Evolutionary conservation across 2,797 vertebrate genomes (phyloP).

Genomic region (Cuniculus paca): DNA sequence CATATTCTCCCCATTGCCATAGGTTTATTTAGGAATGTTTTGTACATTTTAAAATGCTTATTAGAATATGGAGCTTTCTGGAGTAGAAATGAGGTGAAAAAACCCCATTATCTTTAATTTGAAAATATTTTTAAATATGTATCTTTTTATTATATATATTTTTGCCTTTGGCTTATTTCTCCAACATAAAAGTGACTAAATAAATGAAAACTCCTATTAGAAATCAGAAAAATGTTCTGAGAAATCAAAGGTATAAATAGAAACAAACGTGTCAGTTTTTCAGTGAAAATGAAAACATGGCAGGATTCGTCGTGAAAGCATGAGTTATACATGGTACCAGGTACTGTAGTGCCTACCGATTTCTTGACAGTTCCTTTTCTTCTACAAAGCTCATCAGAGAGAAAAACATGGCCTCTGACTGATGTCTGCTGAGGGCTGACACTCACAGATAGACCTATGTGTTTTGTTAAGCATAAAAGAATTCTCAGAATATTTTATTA

Average conservation of each 20-base stretch:
- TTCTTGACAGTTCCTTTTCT: neutral
- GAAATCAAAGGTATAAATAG: slow-evolving; percentile 26
- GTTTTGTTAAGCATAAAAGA: slow-evolving; percentile 9
- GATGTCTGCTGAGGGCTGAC: neutral
- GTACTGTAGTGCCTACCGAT: neutral
- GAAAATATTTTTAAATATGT: neutral
- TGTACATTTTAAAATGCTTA: neutral
- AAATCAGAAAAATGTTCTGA: neutral
- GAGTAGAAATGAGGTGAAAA: neutral
- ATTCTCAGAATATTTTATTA: neutral
- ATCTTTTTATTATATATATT: slow-evolving; percentile 34
- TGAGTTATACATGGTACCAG: neutral
- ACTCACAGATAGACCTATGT: neutral
- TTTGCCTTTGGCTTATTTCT: slow-evolving; percentile 29
- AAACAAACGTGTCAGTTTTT: slow-evolving; percentile 28
- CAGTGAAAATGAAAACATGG: neutral
- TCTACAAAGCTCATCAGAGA: slow-evolving; percentile 21
- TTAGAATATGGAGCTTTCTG: neutral
- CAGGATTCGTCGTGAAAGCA: neutral
- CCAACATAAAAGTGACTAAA: neutral
- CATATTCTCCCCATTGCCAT: neutral
- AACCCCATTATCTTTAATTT: neutral
- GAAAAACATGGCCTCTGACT: neutral
- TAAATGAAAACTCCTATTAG: neutral
- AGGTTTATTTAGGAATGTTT: neutral